These are phyloP conservation scores for Syritta pipiens DNA, from an alignment of 2,888 invertebrate genomes.

Conservation along the genomic window DNA sequence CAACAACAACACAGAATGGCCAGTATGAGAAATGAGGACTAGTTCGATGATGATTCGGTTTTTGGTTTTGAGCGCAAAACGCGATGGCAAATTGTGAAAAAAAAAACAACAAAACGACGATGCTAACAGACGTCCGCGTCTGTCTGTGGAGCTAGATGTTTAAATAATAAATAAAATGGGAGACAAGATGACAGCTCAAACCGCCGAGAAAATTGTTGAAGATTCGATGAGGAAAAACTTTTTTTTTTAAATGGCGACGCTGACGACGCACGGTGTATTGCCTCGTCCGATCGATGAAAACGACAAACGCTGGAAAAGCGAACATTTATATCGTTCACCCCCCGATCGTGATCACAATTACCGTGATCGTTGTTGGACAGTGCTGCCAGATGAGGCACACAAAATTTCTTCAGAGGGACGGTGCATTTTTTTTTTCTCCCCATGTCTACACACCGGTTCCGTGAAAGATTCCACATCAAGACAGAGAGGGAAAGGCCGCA, in stretches of 20 bases:
- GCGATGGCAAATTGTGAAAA: constrained; percentile 21
- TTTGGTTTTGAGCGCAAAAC: constrained; percentile 46
- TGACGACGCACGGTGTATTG: too few species aligned
- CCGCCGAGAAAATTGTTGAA: constrained; percentile 5
- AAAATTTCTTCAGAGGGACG: constrained; percentile 47
- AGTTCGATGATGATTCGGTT: constrained; percentile 61
- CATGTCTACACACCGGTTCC: constrained; percentile 21
- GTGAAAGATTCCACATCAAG: background rate
- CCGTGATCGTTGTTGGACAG: too few species aligned
- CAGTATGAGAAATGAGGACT: constrained; percentile 59
- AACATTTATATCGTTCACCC: constrained; percentile 58
- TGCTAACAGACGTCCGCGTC: background rate
- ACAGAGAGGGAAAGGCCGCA: background rate
- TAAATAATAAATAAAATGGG: constrained; percentile 7
- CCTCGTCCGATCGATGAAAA: constrained; percentile 37
- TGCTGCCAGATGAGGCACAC: too few species aligned
- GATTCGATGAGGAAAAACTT: constrained; percentile 13
- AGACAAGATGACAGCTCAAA: constrained; percentile 1
- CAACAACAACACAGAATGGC: constrained; percentile 37
- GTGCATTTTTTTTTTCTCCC: constrained; percentile 18
- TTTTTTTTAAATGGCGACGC: constrained; percentile 34
- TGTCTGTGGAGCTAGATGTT: background rate
- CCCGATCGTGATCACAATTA: constrained; percentile 60
- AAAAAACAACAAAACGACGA: constrained; percentile 6
- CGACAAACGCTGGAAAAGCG: constrained; percentile 45